Evolutionary conservation across 2,113 vertebrate genomes (phyloP).

Genomic region (Pitta sordida): DNA sequence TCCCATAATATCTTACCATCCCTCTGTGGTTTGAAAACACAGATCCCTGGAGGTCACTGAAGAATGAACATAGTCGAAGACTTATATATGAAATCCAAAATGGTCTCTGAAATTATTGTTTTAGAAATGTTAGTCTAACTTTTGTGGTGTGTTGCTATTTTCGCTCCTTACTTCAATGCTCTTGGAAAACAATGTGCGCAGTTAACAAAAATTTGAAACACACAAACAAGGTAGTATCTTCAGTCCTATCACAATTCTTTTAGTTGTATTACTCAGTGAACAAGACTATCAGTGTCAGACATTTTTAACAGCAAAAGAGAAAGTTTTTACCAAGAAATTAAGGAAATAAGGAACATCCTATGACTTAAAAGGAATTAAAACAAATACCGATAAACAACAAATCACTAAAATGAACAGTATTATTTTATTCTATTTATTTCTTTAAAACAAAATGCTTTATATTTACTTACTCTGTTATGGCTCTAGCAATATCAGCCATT

Average conservation of each 20-base stretch:
- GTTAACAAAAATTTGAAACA: not conserved
- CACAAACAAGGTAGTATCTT: accelerated
- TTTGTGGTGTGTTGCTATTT: not conserved
- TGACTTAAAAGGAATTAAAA: not conserved
- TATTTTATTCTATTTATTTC: not conserved
- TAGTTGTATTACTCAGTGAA: not conserved
- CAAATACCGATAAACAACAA: not conserved
- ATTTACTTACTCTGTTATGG: not conserved
- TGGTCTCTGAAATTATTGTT: not conserved
- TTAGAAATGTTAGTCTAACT: not conserved
- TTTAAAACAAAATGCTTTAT: not conserved
- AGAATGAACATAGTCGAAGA: not conserved
- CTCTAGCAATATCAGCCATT: not conserved
- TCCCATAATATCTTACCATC: not conserved
- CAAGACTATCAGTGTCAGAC: not conserved
- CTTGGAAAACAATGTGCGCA: not conserved
- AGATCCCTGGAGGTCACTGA: not conserved
- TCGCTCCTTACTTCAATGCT: not conserved
- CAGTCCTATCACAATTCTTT: not conserved
- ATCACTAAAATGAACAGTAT: not conserved
- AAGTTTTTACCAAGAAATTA: not conserved
- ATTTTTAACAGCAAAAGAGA: not conserved
- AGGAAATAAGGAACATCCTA: not conserved
- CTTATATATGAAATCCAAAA: not conserved
- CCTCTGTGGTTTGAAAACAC: not conserved